These are phyloP conservation scores for Orthosia gracilis DNA, from an alignment of 2,888 invertebrate genomes.

Conservation along the genomic window DNA sequence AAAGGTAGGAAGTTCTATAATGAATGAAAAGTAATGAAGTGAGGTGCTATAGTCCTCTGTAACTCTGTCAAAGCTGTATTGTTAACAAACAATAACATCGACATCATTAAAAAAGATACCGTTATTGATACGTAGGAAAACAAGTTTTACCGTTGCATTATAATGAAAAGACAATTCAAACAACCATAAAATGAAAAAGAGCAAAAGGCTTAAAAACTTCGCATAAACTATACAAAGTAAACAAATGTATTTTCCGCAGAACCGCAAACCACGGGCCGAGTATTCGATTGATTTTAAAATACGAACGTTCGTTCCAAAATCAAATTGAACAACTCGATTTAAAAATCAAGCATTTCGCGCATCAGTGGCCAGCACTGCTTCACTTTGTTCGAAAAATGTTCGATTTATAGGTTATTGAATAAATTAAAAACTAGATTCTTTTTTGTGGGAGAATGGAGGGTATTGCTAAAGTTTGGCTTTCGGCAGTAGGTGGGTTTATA, in stretches of 20 bases:
- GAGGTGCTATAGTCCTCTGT: too few species aligned
- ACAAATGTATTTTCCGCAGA: constrained; percentile 36
- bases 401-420: constrained; percentile 55
- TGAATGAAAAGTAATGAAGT: too few species aligned
- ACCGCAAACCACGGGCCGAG: constrained; percentile 45
- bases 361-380: constrained; percentile 46
- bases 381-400: constrained; percentile 52
- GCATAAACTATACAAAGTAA: constrained; percentile 24
- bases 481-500: not conserved
- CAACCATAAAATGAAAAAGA: constrained; percentile 8
- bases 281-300: constrained; percentile 62
- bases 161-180: constrained; percentile 9
- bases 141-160: not conserved
- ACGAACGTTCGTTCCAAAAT: constrained; percentile 42
- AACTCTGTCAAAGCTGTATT: too few species aligned
- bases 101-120: too few species aligned
- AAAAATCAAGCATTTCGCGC: constrained; percentile 58
- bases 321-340: constrained; percentile 62
- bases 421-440: constrained; percentile 43
- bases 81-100: too few species aligned
- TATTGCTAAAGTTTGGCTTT: constrained; percentile 32
- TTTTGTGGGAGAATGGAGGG: constrained; percentile 32
- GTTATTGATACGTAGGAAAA: not conserved
- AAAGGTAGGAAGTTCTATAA: too few species aligned
- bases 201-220: constrained; percentile 14